Conservation (phyloP, 2,888 invertebrate species). For the Arge pagana region DNA sequence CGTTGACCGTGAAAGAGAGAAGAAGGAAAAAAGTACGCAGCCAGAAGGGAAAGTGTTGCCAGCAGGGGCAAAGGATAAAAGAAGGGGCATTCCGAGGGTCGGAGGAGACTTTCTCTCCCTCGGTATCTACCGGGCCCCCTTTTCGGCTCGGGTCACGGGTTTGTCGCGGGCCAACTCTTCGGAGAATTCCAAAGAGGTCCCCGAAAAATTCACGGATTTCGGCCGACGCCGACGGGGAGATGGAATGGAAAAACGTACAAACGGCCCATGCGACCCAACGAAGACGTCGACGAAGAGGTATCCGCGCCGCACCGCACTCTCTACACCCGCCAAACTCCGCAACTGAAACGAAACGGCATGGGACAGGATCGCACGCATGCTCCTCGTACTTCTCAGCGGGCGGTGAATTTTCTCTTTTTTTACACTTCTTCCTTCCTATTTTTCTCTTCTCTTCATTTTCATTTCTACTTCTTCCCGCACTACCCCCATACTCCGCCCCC, state of each 20-base stretch:
- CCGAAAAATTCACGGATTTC: slow-evolving; percentile 46
- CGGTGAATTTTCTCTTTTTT: slow-evolving; percentile 41
- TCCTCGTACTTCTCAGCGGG: slow-evolving; percentile 53
- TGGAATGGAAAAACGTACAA: slow-evolving; percentile 14
- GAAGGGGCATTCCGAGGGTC: slow-evolving; percentile 22
- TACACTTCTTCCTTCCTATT: slow-evolving; percentile 24
- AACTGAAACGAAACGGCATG: slow-evolving; percentile 13
- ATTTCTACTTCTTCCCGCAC: slow-evolving; percentile 27
- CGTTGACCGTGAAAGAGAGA: slow-evolving; percentile 1
- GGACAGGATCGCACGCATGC: slow-evolving; percentile 47
- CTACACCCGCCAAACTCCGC: background rate
- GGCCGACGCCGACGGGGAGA: slow-evolving; percentile 31
- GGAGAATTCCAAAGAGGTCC: slow-evolving; percentile 38
- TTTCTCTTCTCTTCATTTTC: slow-evolving; percentile 25
- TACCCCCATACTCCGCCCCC: slow-evolving; percentile 26
- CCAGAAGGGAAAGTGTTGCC: background rate
- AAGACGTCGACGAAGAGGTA: background rate
- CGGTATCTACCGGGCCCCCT: slow-evolving; percentile 23
- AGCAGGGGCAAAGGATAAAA: slow-evolving; percentile 7
- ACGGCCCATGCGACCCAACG: slow-evolving; percentile 12
- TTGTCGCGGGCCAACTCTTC: slow-evolving; percentile 26
- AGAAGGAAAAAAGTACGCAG: background rate
- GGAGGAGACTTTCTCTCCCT: slow-evolving; percentile 29
- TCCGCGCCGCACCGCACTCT: background rate
- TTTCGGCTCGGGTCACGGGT: slow-evolving; percentile 29